These are phyloP conservation scores for Pteronotus mesoamericanus DNA, from an alignment of 2,797 vertebrate genomes.

Conservation along the genomic window DNA sequence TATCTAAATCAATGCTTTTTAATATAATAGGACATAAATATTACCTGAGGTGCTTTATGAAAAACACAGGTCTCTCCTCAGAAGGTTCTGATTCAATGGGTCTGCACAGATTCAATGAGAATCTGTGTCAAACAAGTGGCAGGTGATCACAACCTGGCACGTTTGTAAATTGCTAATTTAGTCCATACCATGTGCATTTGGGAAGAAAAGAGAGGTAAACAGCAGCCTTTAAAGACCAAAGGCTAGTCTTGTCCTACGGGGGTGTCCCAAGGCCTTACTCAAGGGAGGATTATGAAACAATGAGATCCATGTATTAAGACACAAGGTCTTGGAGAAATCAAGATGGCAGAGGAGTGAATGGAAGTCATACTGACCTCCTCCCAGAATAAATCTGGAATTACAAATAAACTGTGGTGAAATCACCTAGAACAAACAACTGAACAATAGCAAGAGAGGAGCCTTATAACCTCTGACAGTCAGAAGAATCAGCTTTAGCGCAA, in stretches of 20 bases:
- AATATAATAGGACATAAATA: neutral
- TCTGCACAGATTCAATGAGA: neutral
- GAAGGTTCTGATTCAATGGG: neutral
- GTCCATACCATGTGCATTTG: neutral
- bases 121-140: neutral
- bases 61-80: neutral
- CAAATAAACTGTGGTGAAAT: too few species aligned
- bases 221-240: neutral
- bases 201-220: neutral
- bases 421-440: too few species aligned
- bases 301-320: neutral
- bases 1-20: neutral
- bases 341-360: too few species aligned
- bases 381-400: too few species aligned
- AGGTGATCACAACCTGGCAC: neutral
- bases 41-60: neutral
- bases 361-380: too few species aligned
- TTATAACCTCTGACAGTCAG: too few species aligned
- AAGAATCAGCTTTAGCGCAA: too few species aligned
- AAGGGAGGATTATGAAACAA: neutral
- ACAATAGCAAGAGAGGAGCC: too few species aligned
- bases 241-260: neutral
- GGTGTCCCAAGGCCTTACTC: neutral
- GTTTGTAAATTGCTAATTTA: neutral
- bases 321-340: too few species aligned